Base-by-base conservation (phyloP, 2,113 vertebrate species). In the Butorides virescens region DNA sequence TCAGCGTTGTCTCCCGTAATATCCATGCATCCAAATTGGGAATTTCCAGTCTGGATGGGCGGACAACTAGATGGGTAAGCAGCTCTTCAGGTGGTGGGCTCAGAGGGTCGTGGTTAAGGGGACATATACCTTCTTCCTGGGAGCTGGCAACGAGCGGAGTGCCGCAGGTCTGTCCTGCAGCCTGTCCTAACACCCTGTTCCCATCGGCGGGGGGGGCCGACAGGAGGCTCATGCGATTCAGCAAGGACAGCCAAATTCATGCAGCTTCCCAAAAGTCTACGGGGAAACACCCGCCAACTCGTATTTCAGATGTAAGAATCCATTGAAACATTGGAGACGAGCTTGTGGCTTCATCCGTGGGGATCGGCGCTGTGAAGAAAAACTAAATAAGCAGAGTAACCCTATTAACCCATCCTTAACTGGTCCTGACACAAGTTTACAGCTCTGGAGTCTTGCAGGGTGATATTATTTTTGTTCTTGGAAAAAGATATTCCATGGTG, bases 121-220 rank as follows among this genome's bases (percentile, higher is more conserved):
- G 32, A 61, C 19, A 10, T 7, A 4, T 0, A 12, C 37, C 19
- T 61, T 74, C 16, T 19, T 67, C 15, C 56, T 32, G 79, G 62
- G 52, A 53, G 66, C 62, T 75, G 71, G 27, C 18, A 21, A 3
- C 0, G 9, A 44, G n/a, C 0, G 1, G 22, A 29, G 44, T 4
- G 0, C 22, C 39, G 44, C 32, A 25, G 53, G 29, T 27, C 50
- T 78, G 50, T 36, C 49, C 85, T n/a, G 49, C 36, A 13, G 27
- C 44, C 25, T 22, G 21, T 76, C 26, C 86, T 13, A 61, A 23
- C 42, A 44, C 42, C 42, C 42, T 44, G 14, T 44, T 44, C 42
- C 42, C 42, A 44, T 44, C 42, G 15, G 14, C 5, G 42, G 42
- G 42, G 42, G 20, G 8, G 0, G 5, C 3, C 0, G 1, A 4